Evolutionary conservation across 2,113 vertebrate genomes (phyloP).

Genomic region (Corythornis madagascariensis): DNA sequence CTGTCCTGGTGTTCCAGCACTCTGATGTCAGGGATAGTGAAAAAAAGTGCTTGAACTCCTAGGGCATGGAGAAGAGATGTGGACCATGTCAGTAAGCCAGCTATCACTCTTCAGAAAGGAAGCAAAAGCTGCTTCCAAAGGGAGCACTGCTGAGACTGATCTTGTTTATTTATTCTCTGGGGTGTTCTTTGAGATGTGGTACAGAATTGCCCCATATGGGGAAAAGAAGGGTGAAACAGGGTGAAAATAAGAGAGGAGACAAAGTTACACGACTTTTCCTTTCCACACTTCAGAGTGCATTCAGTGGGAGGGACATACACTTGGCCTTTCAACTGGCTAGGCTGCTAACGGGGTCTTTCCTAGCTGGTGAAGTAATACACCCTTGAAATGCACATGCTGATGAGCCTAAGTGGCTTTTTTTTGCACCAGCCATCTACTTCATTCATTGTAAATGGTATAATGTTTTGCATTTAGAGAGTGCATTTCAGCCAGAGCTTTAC

Average conservation of each 20-base stretch:
- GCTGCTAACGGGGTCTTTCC: not conserved
- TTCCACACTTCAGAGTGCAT: not conserved
- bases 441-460: constrained; percentile 32
- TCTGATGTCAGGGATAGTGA: not conserved
- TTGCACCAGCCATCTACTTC: constrained; percentile 41
- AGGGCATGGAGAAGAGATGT: not conserved
- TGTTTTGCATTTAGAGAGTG: constrained; percentile 53
- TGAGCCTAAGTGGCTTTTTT: constrained; percentile 44
- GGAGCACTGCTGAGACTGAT: not conserved
- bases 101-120: not conserved
- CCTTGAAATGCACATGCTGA: constrained; percentile 38
- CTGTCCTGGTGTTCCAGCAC: not conserved
- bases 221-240: not conserved
- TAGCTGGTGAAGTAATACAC: not conserved
- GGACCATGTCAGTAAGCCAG: not conserved
- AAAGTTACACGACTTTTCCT: not conserved
- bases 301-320: constrained; percentile 15
- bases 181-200: not conserved
- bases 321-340: not conserved
- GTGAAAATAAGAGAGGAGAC: not conserved
- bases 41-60: not conserved
- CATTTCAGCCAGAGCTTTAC: constrained; percentile 57
- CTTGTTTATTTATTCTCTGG: not conserved
- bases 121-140: not conserved
- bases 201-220: not conserved